Base-by-base conservation (phyloP, 2,797 vertebrate species). In the Galago senegalensis region DNA sequence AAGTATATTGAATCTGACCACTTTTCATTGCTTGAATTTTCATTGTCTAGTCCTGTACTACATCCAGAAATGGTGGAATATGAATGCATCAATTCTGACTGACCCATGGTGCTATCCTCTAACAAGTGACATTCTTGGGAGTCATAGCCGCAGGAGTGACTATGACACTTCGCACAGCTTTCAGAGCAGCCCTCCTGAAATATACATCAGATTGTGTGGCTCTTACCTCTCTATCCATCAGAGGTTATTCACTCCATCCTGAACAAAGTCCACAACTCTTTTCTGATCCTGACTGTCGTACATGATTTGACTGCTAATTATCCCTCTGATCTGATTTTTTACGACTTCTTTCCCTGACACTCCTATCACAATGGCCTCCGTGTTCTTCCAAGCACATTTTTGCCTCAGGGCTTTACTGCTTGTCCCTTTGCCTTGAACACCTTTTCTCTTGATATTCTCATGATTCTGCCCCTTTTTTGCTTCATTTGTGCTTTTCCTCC, bases 251-350 rank as follows among this genome's bases (percentile, higher is more conserved):
- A 12, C 37, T 25, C 7, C 43, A 12, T 21, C 12, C 14, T 43
- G 17, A 76, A 83, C 14, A 82, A 91, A 82, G 63, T 37, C 43
- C 5, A 34, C 63, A 70, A 27, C 53, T 29, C 29, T 96, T 87
- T 56, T 31, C 58, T 23, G 34, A 61, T 17, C 43, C 18, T 69
- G 40, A 25, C 5, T 3, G 1, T 31, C 40, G 23, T 61, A 43
- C 7, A 23, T 25, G 21, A 53, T 43, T 40, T 76, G 23, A 27
- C 82, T 31, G 43, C 37, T 49, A 1, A 23, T 73, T 37, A 40
- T 17, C 23, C 37, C 46, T 90, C 40, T 34, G 18, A 37, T 17
- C 67, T 21, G 27, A 65, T 56, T 88, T 23, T 31, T 11, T 20
- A 43, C 9, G 12, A 67, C 6, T 58, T 7, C 21, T 56, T 80